Conservation (phyloP, 2,888 invertebrate species). For the Ischnura elegans region DNA sequence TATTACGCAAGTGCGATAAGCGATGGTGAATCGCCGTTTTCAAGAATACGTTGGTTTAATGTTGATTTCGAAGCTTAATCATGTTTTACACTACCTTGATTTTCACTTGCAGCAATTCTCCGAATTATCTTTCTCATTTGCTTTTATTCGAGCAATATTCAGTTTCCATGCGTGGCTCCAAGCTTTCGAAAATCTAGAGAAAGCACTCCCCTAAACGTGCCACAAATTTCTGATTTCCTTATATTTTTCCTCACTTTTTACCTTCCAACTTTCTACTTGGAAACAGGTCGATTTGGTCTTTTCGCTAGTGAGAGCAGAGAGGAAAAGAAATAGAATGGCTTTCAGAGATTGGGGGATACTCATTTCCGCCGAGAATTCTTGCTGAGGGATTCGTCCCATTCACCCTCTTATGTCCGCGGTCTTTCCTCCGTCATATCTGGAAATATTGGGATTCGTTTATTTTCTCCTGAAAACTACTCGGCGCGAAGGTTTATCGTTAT, state of each 20-base stretch:
- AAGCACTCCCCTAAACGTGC: background rate
- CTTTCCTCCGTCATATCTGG: background rate
- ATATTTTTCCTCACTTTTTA: background rate
- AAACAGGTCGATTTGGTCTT: background rate
- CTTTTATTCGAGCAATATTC: no score
- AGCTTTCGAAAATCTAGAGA: background rate
- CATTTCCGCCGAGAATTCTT: background rate
- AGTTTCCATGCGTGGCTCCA: background rate
- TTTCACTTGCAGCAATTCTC: background rate
- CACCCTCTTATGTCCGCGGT: background rate
- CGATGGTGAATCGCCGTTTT: background rate
- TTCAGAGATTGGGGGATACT: background rate
- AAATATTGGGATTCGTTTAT: conserved; percentile 19
- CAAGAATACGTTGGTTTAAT: background rate
- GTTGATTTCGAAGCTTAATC: background rate
- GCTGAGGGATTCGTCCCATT: background rate
- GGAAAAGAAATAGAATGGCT: background rate
- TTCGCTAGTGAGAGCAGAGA: background rate
- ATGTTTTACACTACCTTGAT: background rate
- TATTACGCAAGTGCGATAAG: background rate
- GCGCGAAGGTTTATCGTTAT: background rate
- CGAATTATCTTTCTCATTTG: background rate
- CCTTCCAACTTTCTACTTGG: background rate
- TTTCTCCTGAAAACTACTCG: background rate
- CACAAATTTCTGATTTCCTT: background rate